Base-by-base conservation (phyloP, 1,140 invertebrate genomes). In the Lycorma delicatula region DNA sequence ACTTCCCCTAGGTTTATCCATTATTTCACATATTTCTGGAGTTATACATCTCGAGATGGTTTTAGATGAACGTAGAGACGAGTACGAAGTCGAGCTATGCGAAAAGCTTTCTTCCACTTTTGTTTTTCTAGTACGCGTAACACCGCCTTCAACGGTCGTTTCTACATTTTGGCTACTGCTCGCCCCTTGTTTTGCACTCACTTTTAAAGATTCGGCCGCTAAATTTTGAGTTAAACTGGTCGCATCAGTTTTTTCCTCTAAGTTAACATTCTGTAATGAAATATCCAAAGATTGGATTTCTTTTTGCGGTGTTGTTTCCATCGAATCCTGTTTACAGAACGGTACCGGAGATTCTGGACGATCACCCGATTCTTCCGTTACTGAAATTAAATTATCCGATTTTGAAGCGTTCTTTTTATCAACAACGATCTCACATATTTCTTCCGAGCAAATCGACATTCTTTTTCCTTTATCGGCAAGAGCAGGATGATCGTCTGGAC, bases 401-500 rank as follows among this genome's bases (percentile, higher is more conserved):
- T n/a, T n/a, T n/a, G n/a, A n/a, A n/a, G n/a, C n/a, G n/a, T n/a
- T n/a, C n/a, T n/a, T n/a, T n/a, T n/a, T n/a, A n/a, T n/a, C n/a
- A n/a, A n/a, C n/a, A n/a, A n/a, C n/a, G n/a, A n/a, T n/a, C n/a
- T n/a, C n/a, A 41, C 55, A 62, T 22, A 64, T 56, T 57, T 64
- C 63, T 46, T 58, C 26, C 4, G 63, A 64, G 48, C 63, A 64
- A 54, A 64, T 54, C 1, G 63, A 64, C 59, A 64, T 60, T 48
- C 56, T 62, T 51, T 64, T 62, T 12, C 23, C 23, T 22, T 59
- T 59, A 23, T 49, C 44, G 20, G 44, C 16, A 50, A 46, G 26
- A 36, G 23, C 23, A 36, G 31, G 22, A 31, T 54, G 22, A 20
- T 50, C 31, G 29, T 58, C 47, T 36, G 25, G n/a, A n/a, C n/a